These are phyloP conservation scores for Dolichotis patagonum DNA, from an alignment of 2,113 vertebrate species.

Conservation along the genomic window DNA sequence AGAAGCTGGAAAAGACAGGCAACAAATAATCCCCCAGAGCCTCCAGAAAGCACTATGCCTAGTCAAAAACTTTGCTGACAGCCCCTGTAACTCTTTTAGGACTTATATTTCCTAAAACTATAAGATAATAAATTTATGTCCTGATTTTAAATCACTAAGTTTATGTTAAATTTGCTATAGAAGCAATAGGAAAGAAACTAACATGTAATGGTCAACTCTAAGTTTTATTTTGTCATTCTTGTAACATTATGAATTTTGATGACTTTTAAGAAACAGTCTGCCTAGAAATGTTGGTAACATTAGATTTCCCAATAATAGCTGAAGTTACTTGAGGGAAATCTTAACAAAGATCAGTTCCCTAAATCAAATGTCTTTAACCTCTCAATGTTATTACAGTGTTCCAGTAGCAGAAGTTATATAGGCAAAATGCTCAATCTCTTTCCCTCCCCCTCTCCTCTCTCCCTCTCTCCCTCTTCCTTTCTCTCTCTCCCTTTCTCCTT, in stretches of 20 bases:
- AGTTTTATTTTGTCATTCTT: constrained; percentile 20
- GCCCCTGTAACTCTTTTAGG: neutral
- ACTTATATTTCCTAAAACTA: neutral
- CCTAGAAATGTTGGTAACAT: neutral
- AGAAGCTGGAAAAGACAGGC: neutral
- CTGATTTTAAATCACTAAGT: neutral
- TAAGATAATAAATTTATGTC: neutral
- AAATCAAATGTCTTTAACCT: constrained; percentile 30
- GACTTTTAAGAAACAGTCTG: neutral
- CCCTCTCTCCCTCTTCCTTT: neutral
- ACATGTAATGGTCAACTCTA: neutral
- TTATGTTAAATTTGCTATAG: neutral
- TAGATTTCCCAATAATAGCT: constrained; percentile 1
- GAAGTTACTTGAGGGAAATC: constrained; percentile 14
- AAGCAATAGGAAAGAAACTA: neutral
- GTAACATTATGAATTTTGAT: neutral
- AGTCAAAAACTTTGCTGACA: neutral
- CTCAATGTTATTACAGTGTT: neutral
- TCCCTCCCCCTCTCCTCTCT: neutral
- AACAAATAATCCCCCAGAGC: neutral
- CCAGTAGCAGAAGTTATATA: neutral
- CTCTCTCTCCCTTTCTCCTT: neutral
- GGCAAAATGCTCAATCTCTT: neutral
- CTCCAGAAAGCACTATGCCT: neutral
- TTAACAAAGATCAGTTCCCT: neutral